These are phyloP conservation scores for Eupithecia centaureata DNA, from an alignment of 2,888 invertebrate genomes.

Conservation along the genomic window DNA sequence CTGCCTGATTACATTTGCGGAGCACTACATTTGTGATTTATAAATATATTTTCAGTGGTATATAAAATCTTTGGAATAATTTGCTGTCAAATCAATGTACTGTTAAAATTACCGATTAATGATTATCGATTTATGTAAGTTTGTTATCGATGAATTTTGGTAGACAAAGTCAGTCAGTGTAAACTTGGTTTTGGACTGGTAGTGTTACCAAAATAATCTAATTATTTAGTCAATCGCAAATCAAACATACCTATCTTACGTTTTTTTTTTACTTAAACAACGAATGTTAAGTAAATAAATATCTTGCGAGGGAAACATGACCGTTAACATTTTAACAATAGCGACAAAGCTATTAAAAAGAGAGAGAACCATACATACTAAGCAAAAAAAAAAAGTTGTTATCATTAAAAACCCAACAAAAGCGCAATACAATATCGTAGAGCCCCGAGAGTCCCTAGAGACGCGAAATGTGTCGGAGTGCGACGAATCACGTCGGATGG, in stretches of 20 bases:
- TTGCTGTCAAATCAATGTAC: background rate
- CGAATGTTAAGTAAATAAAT: background rate
- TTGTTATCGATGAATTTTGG: background rate
- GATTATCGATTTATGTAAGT: no score
- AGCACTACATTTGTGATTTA: background rate
- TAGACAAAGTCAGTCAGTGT: background rate
- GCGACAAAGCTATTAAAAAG: no score
- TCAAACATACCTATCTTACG: background rate
- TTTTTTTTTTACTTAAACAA: no score
- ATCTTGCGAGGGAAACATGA: background rate
- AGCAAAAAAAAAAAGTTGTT: background rate
- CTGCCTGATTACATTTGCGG: constrained; percentile 23
- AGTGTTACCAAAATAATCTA: no score
- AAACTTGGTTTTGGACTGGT: background rate
- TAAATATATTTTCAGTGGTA: background rate
- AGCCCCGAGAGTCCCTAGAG: background rate
- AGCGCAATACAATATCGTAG: constrained; percentile 4
- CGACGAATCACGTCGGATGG: constrained; percentile 2
- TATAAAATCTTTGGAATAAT: background rate
- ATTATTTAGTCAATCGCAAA: no score
- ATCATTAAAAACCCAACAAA: background rate
- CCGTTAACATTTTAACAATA: no score
- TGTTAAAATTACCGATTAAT: background rate
- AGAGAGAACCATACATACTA: background rate
- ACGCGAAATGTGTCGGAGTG: background rate